Evolutionary conservation across 2,797 vertebrate genomes (phyloP), one percentile per base, ranked within the genome.

Genomic region (Gastrophryne carolinensis): DNA sequence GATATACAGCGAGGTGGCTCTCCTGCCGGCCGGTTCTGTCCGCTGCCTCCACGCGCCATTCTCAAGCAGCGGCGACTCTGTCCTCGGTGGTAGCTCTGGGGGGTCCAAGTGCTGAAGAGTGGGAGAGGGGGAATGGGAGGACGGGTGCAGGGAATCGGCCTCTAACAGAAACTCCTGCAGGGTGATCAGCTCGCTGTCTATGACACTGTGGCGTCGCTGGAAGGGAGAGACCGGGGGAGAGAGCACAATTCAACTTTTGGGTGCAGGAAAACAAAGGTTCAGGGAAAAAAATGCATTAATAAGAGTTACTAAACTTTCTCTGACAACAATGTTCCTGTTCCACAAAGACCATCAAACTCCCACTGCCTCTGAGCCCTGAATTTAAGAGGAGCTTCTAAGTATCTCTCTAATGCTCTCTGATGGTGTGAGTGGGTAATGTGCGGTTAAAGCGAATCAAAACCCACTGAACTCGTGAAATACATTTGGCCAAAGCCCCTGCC

Each of bases 131-230:
- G 73, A 80, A 68, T 69, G 79, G 74, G 68, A 81, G 73, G 79
- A 80, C 63, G 75, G 73, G 81, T 66, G 82, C 47, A 83, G 57
- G 0, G 80, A 54, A 32, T 82, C 81, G 30, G 81, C 81, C 81
- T 84, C 85, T 83, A 85, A 79, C 12, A 86, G 75, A 80, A 81
- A 84, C 3, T 83, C 77, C 37, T 84, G 80, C 56, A 81, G 69
- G 21, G 73, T 86, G 81, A 83, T 82, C 23, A 79, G 79, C 78
- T 81, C 35, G 60, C 17, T 56, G 67, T 72, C 75, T 64, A 30
- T 65, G 47, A 77, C 17, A 82, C 82, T 83, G 82, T 30, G 50
- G 13, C 52, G 68, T 68, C 1, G 2, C 83, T 87, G 80, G 52
- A 83, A 84, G 82, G 81, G 67, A 84, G 81, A 39, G 77, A 78